Evolutionary conservation across 2,888 invertebrate genomes (phyloP).

Genomic region (Unio pictorum): DNA sequence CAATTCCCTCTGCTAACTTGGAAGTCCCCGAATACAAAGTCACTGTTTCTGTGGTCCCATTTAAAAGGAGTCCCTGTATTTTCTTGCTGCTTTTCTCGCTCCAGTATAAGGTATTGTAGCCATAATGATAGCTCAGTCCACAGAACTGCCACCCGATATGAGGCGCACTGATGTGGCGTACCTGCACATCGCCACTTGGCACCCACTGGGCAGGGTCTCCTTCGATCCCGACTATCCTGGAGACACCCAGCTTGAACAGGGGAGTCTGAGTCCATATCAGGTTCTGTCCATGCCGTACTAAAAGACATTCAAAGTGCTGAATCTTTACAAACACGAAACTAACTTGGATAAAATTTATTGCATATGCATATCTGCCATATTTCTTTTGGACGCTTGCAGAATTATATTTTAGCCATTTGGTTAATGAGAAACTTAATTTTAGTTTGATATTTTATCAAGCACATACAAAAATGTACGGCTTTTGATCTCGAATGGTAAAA

Average conservation of each 20-base stretch:
- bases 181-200: conserved; percentile 47
- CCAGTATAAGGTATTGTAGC: conserved; percentile 56
- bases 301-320: background rate
- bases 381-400: too few relatives aligned
- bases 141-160: conserved; percentile 63
- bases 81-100: conserved; percentile 61
- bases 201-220: conserved; percentile 65
- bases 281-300: conserved; percentile 63
- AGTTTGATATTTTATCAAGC: too few relatives aligned
- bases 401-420: too few relatives aligned
- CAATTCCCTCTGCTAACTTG: conserved; percentile 58
- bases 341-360: too few relatives aligned
- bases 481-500: too few relatives aligned
- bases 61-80: conserved; percentile 52
- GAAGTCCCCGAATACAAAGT: conserved; percentile 63
- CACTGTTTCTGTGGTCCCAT: conserved; percentile 53
- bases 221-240: conserved; percentile 61
- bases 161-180: conserved; percentile 63
- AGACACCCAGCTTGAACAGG: conserved; percentile 40
- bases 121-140: conserved; percentile 58
- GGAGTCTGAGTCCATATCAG: conserved; percentile 65
- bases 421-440: too few relatives aligned
- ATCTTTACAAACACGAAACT: too few relatives aligned
- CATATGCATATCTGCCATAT: too few relatives aligned
- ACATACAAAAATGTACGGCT: too few relatives aligned